phyloP scores from a whole-genome alignment of 2,888 invertebrate species.

The Lepidocyrtoides sp. region DNA sequence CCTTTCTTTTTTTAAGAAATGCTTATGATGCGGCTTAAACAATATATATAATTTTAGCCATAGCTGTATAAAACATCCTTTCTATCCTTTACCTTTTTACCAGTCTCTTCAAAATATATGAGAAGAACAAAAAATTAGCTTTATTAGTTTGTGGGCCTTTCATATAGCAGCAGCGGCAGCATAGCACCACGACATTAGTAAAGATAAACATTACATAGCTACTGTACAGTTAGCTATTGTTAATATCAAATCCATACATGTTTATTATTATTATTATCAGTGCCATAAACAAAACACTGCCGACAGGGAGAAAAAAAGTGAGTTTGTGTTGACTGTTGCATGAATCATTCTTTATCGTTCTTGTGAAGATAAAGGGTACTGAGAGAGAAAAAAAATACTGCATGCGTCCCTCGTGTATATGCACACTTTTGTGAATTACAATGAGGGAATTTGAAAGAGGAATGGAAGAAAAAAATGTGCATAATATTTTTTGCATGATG shows the following conservation, averaged over 20 bases:
- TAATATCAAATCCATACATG: not conserved
- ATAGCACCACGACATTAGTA: not conserved
- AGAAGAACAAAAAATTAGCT: not conserved
- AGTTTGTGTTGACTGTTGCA: not conserved
- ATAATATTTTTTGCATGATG: slow-evolving; percentile 17
- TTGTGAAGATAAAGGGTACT: not conserved
- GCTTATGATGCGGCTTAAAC: not conserved
- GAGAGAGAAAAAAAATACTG: not conserved
- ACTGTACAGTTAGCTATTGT: not conserved
- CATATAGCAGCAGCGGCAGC: not conserved
- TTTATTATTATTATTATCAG: not conserved
- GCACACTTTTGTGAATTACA: no score
- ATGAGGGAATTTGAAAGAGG: not conserved
- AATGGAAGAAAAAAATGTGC: not conserved
- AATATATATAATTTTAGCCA: not conserved
- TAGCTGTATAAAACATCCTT: not conserved
- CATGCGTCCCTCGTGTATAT: not conserved
- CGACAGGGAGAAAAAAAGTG: not conserved
- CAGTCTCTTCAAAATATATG: not conserved
- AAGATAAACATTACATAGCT: not conserved
- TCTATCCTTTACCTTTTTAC: not conserved
- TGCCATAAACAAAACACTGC: not conserved
- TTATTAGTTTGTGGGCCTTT: not conserved
- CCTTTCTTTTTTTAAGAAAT: slow-evolving; percentile 22
- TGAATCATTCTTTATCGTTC: not conserved